Evolutionary conservation across 2,888 invertebrate genomes (phyloP).

Genomic region (Kryphioiulus occultus): DNA sequence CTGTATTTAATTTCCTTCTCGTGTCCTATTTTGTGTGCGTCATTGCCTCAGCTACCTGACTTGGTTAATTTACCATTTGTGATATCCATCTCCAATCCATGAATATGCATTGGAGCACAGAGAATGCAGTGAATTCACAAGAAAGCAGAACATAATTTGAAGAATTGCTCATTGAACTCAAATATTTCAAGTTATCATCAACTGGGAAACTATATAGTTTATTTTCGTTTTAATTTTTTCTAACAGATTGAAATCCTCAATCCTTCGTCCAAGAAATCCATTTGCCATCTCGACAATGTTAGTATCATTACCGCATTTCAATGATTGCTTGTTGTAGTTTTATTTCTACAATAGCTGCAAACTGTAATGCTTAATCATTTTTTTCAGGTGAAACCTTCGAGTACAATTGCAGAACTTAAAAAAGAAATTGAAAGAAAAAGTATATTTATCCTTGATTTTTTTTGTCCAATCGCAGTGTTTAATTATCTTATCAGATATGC

Average conservation of each 20-base stretch:
- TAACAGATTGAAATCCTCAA: slow-evolving; percentile 43
- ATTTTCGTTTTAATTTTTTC: not conserved
- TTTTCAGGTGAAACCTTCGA: slow-evolving; percentile 67
- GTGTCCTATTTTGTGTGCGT: too few relatives aligned
- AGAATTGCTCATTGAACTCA: too few relatives aligned
- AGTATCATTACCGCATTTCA: slow-evolving; percentile 1
- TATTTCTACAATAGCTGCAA: not conserved
- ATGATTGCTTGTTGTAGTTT: not conserved
- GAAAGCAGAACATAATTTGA: too few relatives aligned
- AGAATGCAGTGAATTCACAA: too few relatives aligned
- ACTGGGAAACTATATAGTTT: too few relatives aligned
- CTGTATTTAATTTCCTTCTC: too few relatives aligned
- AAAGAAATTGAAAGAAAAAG: slow-evolving; percentile 69
- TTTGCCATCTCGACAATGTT: slow-evolving; percentile 37
- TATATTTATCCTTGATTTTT: slow-evolving; percentile 56
- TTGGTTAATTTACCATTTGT: too few relatives aligned
- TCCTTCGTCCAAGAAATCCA: slow-evolving; percentile 1
- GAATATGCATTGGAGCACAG: too few relatives aligned
- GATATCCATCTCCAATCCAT: too few relatives aligned
- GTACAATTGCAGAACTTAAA: slow-evolving; percentile 79
- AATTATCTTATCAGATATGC: not conserved
- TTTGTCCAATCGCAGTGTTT: not conserved
- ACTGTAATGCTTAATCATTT: not conserved
- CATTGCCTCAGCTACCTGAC: too few relatives aligned
- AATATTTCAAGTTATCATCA: too few relatives aligned